Evolutionary conservation across 2,888 invertebrate genomes (phyloP), one percentile per base, ranked within the genome.

Genomic region (Sisyra terminalis): DNA sequence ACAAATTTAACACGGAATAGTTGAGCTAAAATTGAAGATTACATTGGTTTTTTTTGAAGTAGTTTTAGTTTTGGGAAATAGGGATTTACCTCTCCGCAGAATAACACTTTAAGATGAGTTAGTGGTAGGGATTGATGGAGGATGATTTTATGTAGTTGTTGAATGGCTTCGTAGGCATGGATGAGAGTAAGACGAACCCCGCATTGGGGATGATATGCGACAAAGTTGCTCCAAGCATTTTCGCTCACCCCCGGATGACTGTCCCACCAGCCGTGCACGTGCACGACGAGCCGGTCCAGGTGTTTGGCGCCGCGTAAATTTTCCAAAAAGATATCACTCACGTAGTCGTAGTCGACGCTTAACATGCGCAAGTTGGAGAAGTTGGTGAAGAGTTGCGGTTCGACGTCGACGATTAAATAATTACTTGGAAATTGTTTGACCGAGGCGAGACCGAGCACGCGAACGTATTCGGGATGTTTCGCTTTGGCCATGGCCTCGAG

Each of bases 401-500:
- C 64, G 46, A 78, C 64, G 50, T 69, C 64, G 24, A 66, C 57
- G 39, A 70, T 61, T 40, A 70, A 66, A 60, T 80, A 80, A 53
- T 71, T 68, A 52, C 73, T 71, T 44, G 80, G 77, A 64, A 80
- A 76, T 56, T 77, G 77, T 59, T 81, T 82, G 24, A 83, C 71
- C 40, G 79, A 78, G 48, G 80, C 78, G 50, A 83, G 61, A 51
- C 79, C 77, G 35, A 83, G 63, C 47, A 71, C 66, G 45, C 69
- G 66, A 39, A 83, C 57, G 45, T 71, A 69, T 50, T 69, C 65
- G 38, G 75, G 64, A 46, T 62, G 61, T 40, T 59, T 54, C 45
- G 57, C 52, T 13, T 43, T 37, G 42, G 60, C 57, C 36, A 63
- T 46, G 30, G 56, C 49, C 43, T 51, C 48, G 42, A 58, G 46